Base-by-base conservation (phyloP, 2,113 vertebrate genomes). In the Nestor notabilis region DNA sequence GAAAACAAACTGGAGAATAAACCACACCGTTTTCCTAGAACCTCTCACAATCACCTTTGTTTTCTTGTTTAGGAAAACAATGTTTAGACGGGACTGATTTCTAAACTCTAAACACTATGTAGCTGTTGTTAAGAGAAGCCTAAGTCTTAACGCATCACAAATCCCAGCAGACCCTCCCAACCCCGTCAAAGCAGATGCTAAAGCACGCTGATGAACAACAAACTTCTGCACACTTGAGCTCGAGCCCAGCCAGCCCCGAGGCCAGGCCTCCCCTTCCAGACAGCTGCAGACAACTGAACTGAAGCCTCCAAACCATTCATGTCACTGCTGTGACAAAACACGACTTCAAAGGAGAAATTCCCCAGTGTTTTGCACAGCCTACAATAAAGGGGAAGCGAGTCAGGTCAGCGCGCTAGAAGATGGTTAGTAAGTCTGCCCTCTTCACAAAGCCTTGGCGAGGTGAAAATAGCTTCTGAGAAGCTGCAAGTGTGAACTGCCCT, bases 201-300 rank as follows among this genome's bases (percentile, higher is more conserved):
- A 52, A 82, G 43, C 4, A 1, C 12, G 65, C 53, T 78, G 71
- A 85, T 0, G 1, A 74, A 49, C 76, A 61, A 61, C 53, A 41
- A 90, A 92, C 79, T 74, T 39, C 72, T 50, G 80, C 86, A 78
- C 49, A 20, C 55, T 86, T 35, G 17, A 87, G 64, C 55, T 87
- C 37, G 81, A 89, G 65, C 80, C 76, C 90, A 72, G 68, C 76
- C 90, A 72, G 68, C 41, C 85, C 60, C 3, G 15, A 84, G 50
- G 77, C 43, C 3, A 11, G 69, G 69, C 93, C 77, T 87, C 52
- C 61, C 87, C 43, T 92, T 64, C 93, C 87, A 89, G 70, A 91
- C 87, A 95, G 87, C 91, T 96, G 94, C 91, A 93, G 55, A 83
- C 87, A 92, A 91, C 78, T 79, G 74, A 94, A 77, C 72, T 44